Evolutionary conservation across 2,888 invertebrate species (phyloP).

Genomic region (Anthophora plumipes): DNA sequence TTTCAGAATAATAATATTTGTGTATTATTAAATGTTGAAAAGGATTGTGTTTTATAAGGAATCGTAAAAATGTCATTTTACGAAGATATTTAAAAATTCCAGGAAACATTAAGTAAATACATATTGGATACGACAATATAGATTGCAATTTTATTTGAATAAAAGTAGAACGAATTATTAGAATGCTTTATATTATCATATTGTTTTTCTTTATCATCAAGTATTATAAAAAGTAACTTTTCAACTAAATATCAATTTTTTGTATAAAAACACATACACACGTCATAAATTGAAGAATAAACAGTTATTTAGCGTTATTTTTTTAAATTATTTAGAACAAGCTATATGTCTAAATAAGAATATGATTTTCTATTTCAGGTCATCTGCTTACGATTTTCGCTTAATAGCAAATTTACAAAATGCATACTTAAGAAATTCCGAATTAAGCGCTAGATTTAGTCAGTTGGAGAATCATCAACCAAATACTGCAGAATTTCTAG

Average conservation of each 20-base stretch:
- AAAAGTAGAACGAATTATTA: not conserved
- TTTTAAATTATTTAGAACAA: not conserved
- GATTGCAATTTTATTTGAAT: constrained; percentile 2
- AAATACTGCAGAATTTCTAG: constrained; percentile 89
- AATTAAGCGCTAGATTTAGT: constrained; percentile 88
- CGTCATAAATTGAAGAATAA: too few species aligned
- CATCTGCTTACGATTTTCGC: constrained; percentile 92
- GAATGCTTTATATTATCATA: constrained; percentile 8
- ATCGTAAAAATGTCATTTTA: constrained; percentile 45
- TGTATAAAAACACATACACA: too few species aligned
- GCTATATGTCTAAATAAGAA: not conserved
- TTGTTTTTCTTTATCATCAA: not conserved
- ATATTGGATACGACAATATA: constrained; percentile 4
- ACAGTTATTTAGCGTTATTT: too few species aligned
- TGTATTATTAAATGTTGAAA: constrained; percentile 39
- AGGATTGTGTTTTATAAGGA: constrained; percentile 38
- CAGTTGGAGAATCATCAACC: constrained; percentile 90
- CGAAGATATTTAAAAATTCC: constrained; percentile 36
- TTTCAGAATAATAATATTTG: constrained; percentile 50
- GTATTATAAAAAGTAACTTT: constrained; percentile 17
- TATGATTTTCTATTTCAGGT: constrained; percentile 78
- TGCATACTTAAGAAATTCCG: constrained; percentile 83
- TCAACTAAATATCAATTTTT: constrained; percentile 1
- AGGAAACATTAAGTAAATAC: constrained; percentile 64
- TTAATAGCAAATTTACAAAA: constrained; percentile 82